Base-by-base conservation (phyloP, 2,113 vertebrate species). In the Pipa parva region DNA sequence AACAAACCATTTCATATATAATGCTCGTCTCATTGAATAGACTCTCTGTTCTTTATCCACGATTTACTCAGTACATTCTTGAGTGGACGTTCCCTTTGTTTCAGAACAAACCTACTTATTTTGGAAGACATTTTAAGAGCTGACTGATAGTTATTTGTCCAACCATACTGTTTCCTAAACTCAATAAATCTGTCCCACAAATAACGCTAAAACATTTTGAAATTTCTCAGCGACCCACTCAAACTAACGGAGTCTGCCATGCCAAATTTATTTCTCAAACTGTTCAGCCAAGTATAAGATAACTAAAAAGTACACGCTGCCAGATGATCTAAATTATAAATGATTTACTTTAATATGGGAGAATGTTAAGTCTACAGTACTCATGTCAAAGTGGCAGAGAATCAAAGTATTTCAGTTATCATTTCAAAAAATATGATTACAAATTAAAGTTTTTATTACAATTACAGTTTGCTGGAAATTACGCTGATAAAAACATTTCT, bases 41-140 rank as follows among this genome's bases (percentile, higher is more conserved):
- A 70, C 39, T 75, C 58, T 2, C 0, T 72, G 70, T 25, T 59
- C 75, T 80, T 76, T 73, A 63, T 74, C 66, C 69, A 70, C 76
- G 75, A 75, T 78, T 81, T 77, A 74, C 68, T 67, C 72, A 58
- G 75, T 62, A 73, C 71, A 63, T 57, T 56, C 51, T n/a, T 10
- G 64, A 74, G 51, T 60, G 55, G 68, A 76, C 75, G 65, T 28
- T 70, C 22, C 72, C 78, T 63, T 51, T 66, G 63, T 60, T 74
- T 60, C 74, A 72, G 68, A 28, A 46, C 52, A 49, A 49, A 13
- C 18, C 21, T 21, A 49, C 46, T 49, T 49, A 49, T 22, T 49
- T 20, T 49, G 46, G 46, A 18, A 49, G 21, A 13, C 7, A 20
- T 11, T 6, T 33, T 33, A 33, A 12, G 31, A 12, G 20, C 15